phyloP scores from a whole-genome alignment of 2,113 vertebrate species.

The Setophaga coronata region DNA sequence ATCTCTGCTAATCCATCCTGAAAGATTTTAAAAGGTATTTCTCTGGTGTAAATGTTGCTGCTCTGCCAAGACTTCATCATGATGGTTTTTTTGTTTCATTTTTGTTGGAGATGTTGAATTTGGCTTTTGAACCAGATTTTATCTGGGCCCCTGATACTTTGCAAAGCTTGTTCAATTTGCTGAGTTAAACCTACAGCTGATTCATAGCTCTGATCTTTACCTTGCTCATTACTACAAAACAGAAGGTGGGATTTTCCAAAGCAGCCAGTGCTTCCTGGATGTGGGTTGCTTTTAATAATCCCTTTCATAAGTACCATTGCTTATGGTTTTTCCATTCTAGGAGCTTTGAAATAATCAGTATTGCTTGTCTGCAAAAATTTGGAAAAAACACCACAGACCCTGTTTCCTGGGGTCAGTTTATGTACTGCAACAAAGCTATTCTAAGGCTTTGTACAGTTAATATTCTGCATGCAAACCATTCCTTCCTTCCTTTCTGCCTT shows the following conservation, averaged over 20 bases:
- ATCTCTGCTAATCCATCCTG: not conserved
- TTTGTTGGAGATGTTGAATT: not conserved
- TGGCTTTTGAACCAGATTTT: constrained; percentile 18
- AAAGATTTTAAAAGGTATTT: not conserved
- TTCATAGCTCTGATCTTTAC: constrained; percentile 1
- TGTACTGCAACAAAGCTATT: not conserved
- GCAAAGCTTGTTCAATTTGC: constrained; percentile 19
- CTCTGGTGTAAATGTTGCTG: not conserved
- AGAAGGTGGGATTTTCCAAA: constrained; percentile 6
- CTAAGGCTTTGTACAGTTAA: not conserved
- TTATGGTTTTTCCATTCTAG: not conserved
- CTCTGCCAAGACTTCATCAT: not conserved
- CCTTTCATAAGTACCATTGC: not conserved
- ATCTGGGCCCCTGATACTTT: not conserved
- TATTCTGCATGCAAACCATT: not conserved
- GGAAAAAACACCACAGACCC: not conserved
- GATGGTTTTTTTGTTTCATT: not conserved
- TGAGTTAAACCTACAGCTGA: constrained; percentile 1
- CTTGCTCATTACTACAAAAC: constrained; percentile 3
- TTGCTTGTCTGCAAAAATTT: not conserved
- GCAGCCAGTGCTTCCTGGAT: not conserved
- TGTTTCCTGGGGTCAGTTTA: not conserved
- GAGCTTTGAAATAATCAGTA: not conserved
- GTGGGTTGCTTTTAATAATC: not conserved
- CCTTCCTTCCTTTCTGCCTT: not conserved